Percentiles rank a stretch among this genome's conserved stretches.
Evolutionary conservation across 2,888 invertebrate species (phyloP).

Genomic region (Polymixis flavicincta): DNA sequence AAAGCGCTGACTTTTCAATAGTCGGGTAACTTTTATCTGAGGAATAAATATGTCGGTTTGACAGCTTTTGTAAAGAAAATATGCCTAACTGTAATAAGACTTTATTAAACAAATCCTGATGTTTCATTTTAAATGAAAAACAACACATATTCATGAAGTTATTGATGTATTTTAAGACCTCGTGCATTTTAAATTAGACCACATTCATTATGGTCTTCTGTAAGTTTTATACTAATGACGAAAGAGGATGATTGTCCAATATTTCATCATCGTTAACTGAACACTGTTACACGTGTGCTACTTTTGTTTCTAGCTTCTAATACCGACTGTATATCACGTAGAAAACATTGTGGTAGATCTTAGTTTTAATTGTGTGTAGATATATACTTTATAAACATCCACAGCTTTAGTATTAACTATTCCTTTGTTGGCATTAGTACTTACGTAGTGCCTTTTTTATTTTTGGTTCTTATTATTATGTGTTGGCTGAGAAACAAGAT

Average conservation of each 20-base stretch:
- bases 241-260: conserved; percentile 3
- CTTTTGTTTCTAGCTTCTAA: conserved; percentile 20
- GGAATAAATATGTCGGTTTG: too few relatives aligned
- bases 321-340: not conserved
- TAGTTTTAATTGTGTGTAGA: not conserved
- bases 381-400: not conserved
- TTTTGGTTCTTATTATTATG: not conserved
- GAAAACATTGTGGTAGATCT: conserved; percentile 14
- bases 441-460: not conserved
- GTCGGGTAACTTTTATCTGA: too few relatives aligned
- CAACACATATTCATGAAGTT: not conserved
- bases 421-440: conserved; percentile 15
- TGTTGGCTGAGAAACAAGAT: conserved; percentile 9
- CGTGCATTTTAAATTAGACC: not conserved
- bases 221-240: not conserved
- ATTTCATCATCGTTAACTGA: conserved; percentile 8
- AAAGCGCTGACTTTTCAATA: too few relatives aligned
- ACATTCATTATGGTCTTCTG: not conserved
- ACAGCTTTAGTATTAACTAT: conserved; percentile 5
- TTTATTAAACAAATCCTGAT: conserved; percentile 5
- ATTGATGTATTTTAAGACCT: not conserved
- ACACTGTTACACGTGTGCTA: not conserved
- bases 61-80: too few relatives aligned
- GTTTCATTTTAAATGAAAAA: not conserved
- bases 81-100: too few relatives aligned